These are phyloP conservation scores for Baccha elongata DNA, from an alignment of 2,888 invertebrate genomes.

Conservation along the genomic window DNA sequence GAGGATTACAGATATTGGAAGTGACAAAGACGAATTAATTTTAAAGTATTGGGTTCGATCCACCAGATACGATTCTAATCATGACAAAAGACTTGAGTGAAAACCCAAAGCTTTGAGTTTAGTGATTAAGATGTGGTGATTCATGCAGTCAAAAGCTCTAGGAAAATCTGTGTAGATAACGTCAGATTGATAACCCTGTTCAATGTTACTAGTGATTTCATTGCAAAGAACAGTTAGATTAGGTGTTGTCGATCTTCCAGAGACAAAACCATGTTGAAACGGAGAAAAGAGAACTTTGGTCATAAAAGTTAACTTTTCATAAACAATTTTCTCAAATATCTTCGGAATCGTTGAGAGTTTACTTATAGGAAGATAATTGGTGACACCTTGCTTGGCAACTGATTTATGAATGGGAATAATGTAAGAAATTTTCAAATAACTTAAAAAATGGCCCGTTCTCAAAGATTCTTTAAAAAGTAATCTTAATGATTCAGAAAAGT, in stretches of 20 bases:
- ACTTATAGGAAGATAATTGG: neutral
- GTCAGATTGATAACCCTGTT: neutral
- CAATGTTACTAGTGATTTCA: neutral
- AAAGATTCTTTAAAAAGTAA: slow-evolving; percentile 2
- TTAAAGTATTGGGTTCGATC: neutral
- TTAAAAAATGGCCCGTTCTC: neutral
- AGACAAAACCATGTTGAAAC: neutral
- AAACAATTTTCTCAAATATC: too few species aligned
- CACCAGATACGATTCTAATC: neutral
- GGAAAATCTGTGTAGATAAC: neutral
- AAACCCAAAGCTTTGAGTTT: neutral
- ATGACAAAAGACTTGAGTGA: neutral
- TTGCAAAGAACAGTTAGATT: neutral
- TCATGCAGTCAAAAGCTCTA: too few species aligned
- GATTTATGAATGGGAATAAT: neutral
- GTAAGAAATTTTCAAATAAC: neutral
- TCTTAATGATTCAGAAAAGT: neutral
- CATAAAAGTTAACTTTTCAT: too few species aligned
- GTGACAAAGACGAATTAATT: neutral
- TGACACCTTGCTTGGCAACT: neutral
- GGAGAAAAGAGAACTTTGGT: too few species aligned
- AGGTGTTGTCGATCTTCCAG: neutral
- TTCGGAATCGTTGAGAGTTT: neutral
- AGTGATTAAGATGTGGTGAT: neutral
- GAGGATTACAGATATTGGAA: slow-evolving; percentile 20